Evolutionary conservation across 2,797 vertebrate genomes (phyloP), one percentile per base, ranked within the genome.

Genomic region (Pelochelys cantorii): DNA sequence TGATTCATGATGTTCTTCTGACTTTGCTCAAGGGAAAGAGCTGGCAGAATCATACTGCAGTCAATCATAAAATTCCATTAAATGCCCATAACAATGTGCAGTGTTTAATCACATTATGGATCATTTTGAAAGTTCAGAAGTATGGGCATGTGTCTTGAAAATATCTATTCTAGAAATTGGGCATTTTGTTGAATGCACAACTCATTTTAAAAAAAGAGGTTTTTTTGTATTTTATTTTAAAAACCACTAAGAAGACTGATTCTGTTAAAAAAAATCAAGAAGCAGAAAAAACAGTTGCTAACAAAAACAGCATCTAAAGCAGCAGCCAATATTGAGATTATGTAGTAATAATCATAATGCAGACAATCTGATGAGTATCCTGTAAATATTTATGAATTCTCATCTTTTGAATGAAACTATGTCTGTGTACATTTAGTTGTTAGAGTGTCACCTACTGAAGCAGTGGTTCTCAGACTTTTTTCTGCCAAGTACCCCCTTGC

Each of bases 51-150:
- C 25, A 62, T 87, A 48, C 52, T 83, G 34, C 27, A 93, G 29
- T 88, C 83, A 90, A 92, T 96, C 77, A 95, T 79, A 93, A 91
- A 37, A 60, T 94, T 78, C 90, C 42, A 68, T 79, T 94, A 92
- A 93, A 92, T 84, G 22, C 17, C 29, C 27, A 79, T 90, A 81
- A 90, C 92, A 93, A 90, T 90, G 56, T 87, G 29, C 10, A 83
- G 29, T 55, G 80, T 92, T 55, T 89, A 90, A 93, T 91, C 82
- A 91, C 8, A 79, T 87, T 90, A 42, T 74, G 17, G 20, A 90
- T 91, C 5, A 79, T 85, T 94, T 94, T 71, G 90, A 84, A 92
- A 91, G 10, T 62, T 95, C 34, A 29, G 55, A 79, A 59, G 10
- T 80, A 90, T 48, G 57, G 83, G 60, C 31, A 74, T 3, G 37